Base-by-base conservation (phyloP, 2,113 vertebrate species). In the Chaetorhynchus papuensis region DNA sequence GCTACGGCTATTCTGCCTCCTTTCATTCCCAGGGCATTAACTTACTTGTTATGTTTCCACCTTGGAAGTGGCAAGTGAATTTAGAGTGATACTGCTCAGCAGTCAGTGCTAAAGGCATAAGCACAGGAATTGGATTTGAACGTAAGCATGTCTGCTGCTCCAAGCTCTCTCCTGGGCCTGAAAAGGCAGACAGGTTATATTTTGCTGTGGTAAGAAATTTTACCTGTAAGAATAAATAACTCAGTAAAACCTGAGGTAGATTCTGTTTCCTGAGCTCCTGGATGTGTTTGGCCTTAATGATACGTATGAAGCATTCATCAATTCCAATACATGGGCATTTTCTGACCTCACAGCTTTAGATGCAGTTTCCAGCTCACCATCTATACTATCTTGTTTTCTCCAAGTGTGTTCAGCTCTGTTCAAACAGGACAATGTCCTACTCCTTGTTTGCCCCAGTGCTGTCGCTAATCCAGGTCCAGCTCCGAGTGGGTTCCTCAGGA, bases 381-480 rank as follows among this genome's bases (percentile, higher is more conserved):
- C 42, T 57, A 3, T 12, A 13, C 0, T 3, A 39, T 8, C 9
- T 11, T 61, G 5, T 31, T 10, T 16, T 10, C 30, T 11, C 20
- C 28, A 31, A 8, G 27, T 4, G 10, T 37, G 37, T 15, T 53
- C 31, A 30, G 49, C 39, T 44, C 35, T 79, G 4, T 41, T 68
- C n/a, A n/a, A 75, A 27, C 19, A 56, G 22, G 41, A 47, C 19
- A 8, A 6, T 26, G 23, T 22, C 17, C 35, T 12, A 1, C 19
- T 4, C 4, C 6, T 45, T 65, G 26, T 47, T 19, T 53, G 45
- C 12, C 54, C 10, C 47, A 10, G 30, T 5, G 35, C 41, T 61
- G 49, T 50, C 63, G 13, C 33, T 26, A 3, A 27, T 23, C 41
- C 63, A 31, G 45, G 18, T 4, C 4, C 7, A 19, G 7, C 27